Conservation (phyloP, 1,140 invertebrate genomes). For the Lepidurus packardi region DNA sequence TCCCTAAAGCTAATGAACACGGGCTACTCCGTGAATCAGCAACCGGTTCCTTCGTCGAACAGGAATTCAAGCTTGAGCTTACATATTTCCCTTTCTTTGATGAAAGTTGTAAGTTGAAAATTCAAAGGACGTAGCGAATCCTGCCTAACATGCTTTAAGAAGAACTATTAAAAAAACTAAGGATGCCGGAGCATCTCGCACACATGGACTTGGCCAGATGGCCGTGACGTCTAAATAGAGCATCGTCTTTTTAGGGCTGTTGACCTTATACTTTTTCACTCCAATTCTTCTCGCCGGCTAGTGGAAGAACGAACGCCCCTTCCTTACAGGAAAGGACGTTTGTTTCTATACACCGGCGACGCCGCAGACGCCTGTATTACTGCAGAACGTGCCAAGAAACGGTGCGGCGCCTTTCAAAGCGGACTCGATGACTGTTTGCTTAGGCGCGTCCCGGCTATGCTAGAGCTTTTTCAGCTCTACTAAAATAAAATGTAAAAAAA, state of each 20-base stretch:
- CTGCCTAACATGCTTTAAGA: not conserved
- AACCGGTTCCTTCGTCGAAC: slow-evolving; percentile 4
- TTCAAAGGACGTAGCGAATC: not conserved
- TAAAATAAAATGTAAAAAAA: too few species aligned
- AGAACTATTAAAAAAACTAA: not conserved
- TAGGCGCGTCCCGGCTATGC: slow-evolving; percentile 7
- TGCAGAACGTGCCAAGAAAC: slow-evolving; percentile 5
- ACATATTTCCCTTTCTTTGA: not conserved
- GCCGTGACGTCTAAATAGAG: not conserved
- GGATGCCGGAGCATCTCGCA: not conserved
- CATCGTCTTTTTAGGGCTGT: not conserved
- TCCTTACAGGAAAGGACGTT: not conserved
- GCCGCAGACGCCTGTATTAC: not conserved
- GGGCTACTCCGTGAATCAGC: slow-evolving; percentile 2
- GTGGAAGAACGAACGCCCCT: not conserved
- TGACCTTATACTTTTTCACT: not conserved
- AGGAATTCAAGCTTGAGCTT: not conserved
- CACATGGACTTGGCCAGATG: not conserved
- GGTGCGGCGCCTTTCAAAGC: not conserved
- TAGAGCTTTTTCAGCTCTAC: not conserved
- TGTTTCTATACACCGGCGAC: not conserved
- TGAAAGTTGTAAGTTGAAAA: not conserved
- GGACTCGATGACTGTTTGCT: slow-evolving; percentile 10
- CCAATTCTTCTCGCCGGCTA: not conserved
- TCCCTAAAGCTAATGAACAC: slow-evolving; percentile 13